Evolutionary conservation across 2,113 vertebrate species (phyloP).

Genomic region (Lathamus discolor): DNA sequence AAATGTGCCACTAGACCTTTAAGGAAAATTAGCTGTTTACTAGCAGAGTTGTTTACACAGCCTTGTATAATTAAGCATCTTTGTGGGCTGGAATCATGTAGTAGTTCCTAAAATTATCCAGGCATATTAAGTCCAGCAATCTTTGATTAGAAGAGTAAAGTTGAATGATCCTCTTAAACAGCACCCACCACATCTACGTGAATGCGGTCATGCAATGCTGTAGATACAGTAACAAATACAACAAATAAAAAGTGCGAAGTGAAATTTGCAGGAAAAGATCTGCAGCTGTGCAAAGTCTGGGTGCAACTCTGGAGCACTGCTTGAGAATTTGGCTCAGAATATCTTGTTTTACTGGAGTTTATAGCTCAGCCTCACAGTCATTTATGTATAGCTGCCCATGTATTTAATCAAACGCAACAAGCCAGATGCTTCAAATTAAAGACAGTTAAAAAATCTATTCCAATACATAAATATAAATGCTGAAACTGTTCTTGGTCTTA

Average conservation of each 20-base stretch:
- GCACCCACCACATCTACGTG: neutral
- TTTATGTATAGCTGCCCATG: neutral
- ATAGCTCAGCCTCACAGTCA: neutral
- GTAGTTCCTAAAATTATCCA: neutral
- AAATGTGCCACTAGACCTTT: neutral
- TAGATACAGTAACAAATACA: neutral
- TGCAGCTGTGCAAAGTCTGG: neutral
- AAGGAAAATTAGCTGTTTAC: neutral
- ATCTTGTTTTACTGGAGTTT: neutral
- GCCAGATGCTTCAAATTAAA: conserved; percentile 24
- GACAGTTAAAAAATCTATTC: neutral
- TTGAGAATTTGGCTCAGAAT: neutral
- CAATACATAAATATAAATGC: neutral
- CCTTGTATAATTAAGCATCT: neutral
- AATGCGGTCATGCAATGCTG: neutral
- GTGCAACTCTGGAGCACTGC: neutral
- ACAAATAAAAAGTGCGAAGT: neutral
- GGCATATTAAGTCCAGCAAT: neutral
- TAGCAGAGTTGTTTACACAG: neutral
- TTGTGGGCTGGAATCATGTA: neutral
- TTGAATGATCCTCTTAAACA: neutral
- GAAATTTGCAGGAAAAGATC: neutral
- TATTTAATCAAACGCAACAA: neutral
- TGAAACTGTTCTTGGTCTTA: neutral
- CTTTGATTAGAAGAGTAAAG: neutral